Base-by-base conservation (phyloP, 2,888 invertebrate genomes). In the Hemicrepidius hirtus region DNA sequence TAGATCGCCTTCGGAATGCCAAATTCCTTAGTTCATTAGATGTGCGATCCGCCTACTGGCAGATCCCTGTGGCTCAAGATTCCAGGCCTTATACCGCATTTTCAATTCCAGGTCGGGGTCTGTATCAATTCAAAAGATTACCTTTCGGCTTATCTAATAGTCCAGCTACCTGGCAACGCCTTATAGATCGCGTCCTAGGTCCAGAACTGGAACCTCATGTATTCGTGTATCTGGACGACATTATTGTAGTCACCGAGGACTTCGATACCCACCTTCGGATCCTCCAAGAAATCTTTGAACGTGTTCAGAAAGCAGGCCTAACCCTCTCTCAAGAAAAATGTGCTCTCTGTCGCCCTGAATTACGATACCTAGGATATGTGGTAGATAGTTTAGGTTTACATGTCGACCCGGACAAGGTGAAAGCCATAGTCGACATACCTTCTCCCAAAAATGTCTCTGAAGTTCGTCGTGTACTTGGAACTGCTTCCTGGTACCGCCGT, bases 101-200 rank as follows among this genome's bases (percentile, higher is more conserved):
- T 49, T 73, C 75, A 2, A 67, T 78, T 18, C 77, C 75, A 3
- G 50, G 60, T 12, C 35, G 76, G 9, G 77, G 76, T 1, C 55
- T 76, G 0, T 77, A 68, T 24, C 73, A 78, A 44, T 77, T 78
- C 49, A 49, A 6, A 3, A 53, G 77, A 9, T 77, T 82, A 79
- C 81, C 82, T 0, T n/a, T n/a, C n/a, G n/a, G n/a, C n/a, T n/a
- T n/a, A n/a, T n/a, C n/a, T n/a, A n/a, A n/a, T n/a, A n/a, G n/a
- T n/a, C n/a, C n/a, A n/a, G n/a, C n/a, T n/a, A n/a, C n/a, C n/a
- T n/a, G n/a, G n/a, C n/a, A n/a, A 57, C 55, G 79, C 0, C 65
- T 82, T n/a, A 76, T 82, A 35, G 80, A 81, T 62, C 40, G 20
- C 0, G 74, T 81, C n/a, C 44, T 81, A 3, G 77, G 80, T 2